phyloP scores from a whole-genome alignment of 2,113 vertebrate genomes.

The Seriola dumerili region DNA sequence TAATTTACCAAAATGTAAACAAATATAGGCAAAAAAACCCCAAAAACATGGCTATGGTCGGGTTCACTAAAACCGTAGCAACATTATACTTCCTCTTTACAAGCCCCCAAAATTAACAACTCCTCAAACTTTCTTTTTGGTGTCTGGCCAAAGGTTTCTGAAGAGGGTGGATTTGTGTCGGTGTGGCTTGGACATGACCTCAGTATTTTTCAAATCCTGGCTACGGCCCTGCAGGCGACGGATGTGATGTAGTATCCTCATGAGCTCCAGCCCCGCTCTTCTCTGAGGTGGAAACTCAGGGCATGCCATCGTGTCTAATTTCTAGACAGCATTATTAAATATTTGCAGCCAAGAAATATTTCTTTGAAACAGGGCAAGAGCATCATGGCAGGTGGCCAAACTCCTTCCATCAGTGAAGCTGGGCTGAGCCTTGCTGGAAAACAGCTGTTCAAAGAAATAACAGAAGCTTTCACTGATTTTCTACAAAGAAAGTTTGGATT shows the following conservation, averaged over 20 bases:
- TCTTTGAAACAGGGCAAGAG: conserved; percentile 5
- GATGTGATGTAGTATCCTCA: background rate
- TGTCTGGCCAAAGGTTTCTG: background rate
- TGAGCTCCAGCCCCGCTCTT: background rate
- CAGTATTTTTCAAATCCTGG: background rate
- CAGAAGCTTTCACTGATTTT: background rate
- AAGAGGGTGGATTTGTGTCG: background rate
- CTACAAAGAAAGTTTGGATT: background rate
- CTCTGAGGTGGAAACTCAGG: background rate
- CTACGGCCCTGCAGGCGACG: background rate
- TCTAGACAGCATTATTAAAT: conserved; percentile 1
- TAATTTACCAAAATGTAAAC: background rate
- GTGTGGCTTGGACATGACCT: background rate
- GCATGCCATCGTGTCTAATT: background rate
- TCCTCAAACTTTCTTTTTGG: background rate
- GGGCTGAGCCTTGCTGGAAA: conserved; percentile 1
- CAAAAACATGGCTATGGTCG: too few relatives aligned
- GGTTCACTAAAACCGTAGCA: too few relatives aligned
- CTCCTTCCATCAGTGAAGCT: conserved; percentile 13
- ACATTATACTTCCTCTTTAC: background rate
- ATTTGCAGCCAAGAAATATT: conserved; percentile 19
- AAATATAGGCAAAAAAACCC: too few relatives aligned
- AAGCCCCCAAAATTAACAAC: too few relatives aligned
- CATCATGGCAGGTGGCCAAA: conserved; percentile 13
- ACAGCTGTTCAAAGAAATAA: background rate